These are phyloP conservation scores for Phaetusa simplex DNA, from an alignment of 2,113 vertebrate species.

Conservation along the genomic window DNA sequence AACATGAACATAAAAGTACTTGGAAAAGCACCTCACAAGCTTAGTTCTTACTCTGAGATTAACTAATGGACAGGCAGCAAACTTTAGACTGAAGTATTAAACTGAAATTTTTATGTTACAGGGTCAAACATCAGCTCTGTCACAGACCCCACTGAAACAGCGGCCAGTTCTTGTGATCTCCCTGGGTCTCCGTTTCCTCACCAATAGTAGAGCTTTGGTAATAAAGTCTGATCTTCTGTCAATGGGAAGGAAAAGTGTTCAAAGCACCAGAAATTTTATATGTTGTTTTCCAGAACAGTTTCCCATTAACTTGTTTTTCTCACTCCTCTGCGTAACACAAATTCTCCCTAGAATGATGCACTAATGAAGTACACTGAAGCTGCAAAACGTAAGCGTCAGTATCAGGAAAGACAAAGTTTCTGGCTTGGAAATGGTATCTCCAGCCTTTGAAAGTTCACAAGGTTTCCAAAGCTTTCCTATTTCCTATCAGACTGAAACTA, in stretches of 20 bases:
- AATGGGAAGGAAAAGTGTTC: background rate
- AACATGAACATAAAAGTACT: background rate
- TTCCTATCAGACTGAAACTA: background rate
- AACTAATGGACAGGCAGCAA: background rate
- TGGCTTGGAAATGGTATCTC: background rate
- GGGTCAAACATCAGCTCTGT: background rate
- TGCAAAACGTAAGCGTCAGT: rapidly evolving
- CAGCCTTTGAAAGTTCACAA: background rate
- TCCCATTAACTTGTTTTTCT: background rate
- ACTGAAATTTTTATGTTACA: background rate
- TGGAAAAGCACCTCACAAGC: background rate
- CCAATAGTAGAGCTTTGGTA: background rate
- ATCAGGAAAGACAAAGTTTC: background rate
- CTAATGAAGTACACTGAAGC: background rate
- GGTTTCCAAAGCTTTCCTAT: background rate
- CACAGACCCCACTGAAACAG: background rate
- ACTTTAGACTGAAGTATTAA: background rate
- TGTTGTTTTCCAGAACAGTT: background rate
- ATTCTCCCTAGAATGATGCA: background rate
- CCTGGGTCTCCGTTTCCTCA: background rate
- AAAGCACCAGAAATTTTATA: background rate
- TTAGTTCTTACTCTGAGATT: background rate
- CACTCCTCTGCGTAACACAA: background rate
- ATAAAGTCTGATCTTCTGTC: background rate
- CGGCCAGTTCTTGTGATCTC: background rate